phyloP scores from a whole-genome alignment of 2,797 vertebrate genomes.

The Taeniopygia guttata region DNA sequence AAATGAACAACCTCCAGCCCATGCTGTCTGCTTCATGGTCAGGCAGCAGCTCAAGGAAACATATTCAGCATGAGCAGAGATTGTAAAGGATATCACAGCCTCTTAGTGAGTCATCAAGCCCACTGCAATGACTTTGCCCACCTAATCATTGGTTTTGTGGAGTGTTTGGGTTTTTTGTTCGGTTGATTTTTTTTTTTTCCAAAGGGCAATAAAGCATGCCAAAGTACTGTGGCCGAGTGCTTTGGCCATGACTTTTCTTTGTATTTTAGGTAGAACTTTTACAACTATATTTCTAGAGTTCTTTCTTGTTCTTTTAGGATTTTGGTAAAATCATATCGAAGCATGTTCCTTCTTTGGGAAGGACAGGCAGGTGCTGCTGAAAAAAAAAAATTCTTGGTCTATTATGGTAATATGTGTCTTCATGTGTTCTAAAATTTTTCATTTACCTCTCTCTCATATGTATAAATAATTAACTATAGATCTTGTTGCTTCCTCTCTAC shows the following conservation, averaged over 20 bases:
- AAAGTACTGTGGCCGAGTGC: not conserved
- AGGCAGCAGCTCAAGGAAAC: not conserved
- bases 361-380: not conserved
- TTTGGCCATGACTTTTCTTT: not conserved
- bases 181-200: not conserved
- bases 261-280: not conserved
- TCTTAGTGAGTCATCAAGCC: constrained; percentile 15
- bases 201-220: not conserved
- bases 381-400: not conserved
- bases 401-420: not conserved
- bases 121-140: not conserved
- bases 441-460: not conserved
- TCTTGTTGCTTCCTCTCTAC: not conserved
- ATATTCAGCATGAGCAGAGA: not conserved
- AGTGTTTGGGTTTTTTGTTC: not conserved
- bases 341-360: not conserved
- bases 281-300: not conserved
- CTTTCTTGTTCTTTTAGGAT: not conserved
- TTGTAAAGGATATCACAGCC: not conserved
- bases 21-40: not conserved
- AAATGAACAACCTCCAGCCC: not conserved
- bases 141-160: not conserved
- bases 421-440: not conserved
- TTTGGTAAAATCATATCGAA: not conserved
- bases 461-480: not conserved